Evolutionary conservation across 2,888 invertebrate genomes (phyloP).

Genomic region (Caenorhabditis sp.): DNA sequence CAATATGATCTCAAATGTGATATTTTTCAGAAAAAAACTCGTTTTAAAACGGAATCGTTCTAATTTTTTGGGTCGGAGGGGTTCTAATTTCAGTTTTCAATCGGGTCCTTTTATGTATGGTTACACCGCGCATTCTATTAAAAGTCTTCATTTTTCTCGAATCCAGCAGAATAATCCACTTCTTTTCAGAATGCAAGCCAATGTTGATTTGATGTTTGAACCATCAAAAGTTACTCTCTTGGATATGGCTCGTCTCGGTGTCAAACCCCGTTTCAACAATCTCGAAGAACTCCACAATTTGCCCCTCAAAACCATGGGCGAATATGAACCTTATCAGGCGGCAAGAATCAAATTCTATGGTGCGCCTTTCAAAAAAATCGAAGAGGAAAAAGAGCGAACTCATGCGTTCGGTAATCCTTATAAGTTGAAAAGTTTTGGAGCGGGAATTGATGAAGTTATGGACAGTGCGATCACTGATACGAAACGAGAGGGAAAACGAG

Average conservation of each 20-base stretch:
- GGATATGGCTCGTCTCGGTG: slow-evolving; percentile 30
- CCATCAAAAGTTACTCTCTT: slow-evolving; percentile 15
- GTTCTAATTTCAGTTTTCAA: too few relatives aligned
- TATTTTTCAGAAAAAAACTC: too few relatives aligned
- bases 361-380: slow-evolving; percentile 23
- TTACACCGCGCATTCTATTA: too few relatives aligned
- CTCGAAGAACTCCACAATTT: slow-evolving; percentile 89
- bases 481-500: slow-evolving; percentile 15
- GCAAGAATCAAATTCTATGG: slow-evolving; percentile 18
- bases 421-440: slow-evolving; percentile 86
- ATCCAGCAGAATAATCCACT: background rate
- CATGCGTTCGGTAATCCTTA: slow-evolving; percentile 99
- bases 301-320: slow-evolving; percentile 98
- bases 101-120: too few relatives aligned
- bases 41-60: too few relatives aligned
- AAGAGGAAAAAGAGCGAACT: slow-evolving; percentile 76
- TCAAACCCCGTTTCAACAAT: slow-evolving; percentile 19
- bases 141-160: background rate
- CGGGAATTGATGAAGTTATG: slow-evolving; percentile 65
- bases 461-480: slow-evolving; percentile 26
- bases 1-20: too few relatives aligned
- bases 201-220: slow-evolving; percentile 76
- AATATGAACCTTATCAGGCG: slow-evolving; percentile 97
- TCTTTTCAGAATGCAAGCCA: slow-evolving; percentile 83
- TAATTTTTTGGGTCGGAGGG: too few relatives aligned